Base-by-base conservation (phyloP, 2,888 invertebrate genomes). In the Spicauda simplicius region DNA sequence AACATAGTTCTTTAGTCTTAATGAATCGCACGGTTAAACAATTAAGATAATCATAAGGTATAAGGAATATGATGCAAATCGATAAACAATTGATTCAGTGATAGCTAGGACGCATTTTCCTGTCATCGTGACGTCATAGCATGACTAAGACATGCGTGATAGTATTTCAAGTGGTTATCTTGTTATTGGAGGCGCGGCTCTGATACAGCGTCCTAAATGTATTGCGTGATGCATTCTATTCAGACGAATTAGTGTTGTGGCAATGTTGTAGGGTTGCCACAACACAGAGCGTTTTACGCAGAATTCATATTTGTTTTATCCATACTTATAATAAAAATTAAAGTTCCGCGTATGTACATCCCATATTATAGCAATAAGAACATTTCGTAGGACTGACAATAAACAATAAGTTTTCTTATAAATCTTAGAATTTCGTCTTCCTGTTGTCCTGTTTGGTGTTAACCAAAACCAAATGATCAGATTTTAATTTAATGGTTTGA, bases 171-270 rank as follows among this genome's bases (percentile, higher is more conserved):
- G 48, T 48, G n/a, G 16, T 48, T 48, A 48, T n/a, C 48, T 57
- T 57, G 41, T 41, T 57, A 57, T 41, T 57, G 57, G 41, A 58
- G 45, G 58, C 58, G 58, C 20, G 58, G 58, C n/a, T 48, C 16
- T 16, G 48, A 16, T 48, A 48, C 16, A n/a, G 14, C 0, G 48
- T 48, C 48, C 33, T 68, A 68, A 70, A 68, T 67, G 67, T 73
- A 72, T 69, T 69, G 64, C 72, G 69, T 71, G 69, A 67, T 67
- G 58, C 65, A 71, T 61, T 71, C 65, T 73, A 74, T 73, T 74
- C 68, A 77, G 76, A 74, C 71, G 71, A 37, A 64, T 25, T 25
- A 25, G 25, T 25, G 25, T 64, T 64, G 52, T 45, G 45, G 12
- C 45, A 2, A 16, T 48, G 18, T 2, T 3, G 4, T 55, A 64